These are phyloP conservation scores for Xyliphius kryptos DNA, from an alignment of 2,113 vertebrate genomes.

Conservation along the genomic window DNA sequence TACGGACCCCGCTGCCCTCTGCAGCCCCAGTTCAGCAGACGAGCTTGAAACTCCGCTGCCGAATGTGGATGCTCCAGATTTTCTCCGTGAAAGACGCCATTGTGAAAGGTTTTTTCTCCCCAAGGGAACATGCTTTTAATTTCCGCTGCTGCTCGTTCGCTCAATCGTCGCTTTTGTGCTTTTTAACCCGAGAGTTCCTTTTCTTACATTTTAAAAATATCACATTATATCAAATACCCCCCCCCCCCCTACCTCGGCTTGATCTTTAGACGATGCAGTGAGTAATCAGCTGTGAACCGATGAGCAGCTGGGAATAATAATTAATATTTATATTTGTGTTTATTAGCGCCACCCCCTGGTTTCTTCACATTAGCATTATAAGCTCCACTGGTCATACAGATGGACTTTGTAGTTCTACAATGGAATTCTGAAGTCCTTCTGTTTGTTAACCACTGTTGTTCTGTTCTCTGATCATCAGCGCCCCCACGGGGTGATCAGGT, in stretches of 20 bases:
- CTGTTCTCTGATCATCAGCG: no score
- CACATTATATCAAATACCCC: not conserved
- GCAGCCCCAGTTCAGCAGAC: slow-evolving; percentile 15
- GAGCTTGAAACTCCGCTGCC: slow-evolving; percentile 51
- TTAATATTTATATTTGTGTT: no score
- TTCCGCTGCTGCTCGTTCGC: slow-evolving; percentile 6
- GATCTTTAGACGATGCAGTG: not conserved
- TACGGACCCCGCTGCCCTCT: no score
- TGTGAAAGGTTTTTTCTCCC: slow-evolving; percentile 68
- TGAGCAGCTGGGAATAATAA: no score
- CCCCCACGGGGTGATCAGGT: no score
- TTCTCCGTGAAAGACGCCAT: slow-evolving; percentile 72
- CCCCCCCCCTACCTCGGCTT: not conserved
- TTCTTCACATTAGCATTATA: no score
- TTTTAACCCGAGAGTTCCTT: not conserved
- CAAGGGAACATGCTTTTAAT: slow-evolving; percentile 53
- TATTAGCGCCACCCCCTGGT: no score
- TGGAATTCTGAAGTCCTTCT: no score
- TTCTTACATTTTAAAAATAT: not conserved
- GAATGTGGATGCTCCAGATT: slow-evolving; percentile 64
- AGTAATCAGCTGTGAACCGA: no score
- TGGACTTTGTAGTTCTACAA: no score
- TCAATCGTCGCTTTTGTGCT: slow-evolving; percentile 19
- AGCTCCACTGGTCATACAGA: no score
- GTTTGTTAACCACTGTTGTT: no score